A percentile compares a stretch with the other conserved stretches of the same genome.
phyloP scores from a whole-genome alignment of 2,797 vertebrate genomes.

The Lutra lutra region DNA sequence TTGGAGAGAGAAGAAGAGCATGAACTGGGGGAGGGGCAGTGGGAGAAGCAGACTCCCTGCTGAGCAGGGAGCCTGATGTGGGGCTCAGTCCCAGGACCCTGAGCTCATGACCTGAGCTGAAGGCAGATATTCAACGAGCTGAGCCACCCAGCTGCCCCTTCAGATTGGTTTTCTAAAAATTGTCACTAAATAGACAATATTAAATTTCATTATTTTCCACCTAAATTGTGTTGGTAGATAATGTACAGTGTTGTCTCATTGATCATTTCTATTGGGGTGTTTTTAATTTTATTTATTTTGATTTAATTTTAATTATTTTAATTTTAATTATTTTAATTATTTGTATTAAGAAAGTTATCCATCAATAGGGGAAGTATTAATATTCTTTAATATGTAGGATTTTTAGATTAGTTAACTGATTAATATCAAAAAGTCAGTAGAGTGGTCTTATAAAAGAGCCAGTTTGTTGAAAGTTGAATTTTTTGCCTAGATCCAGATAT shows the following conservation, averaged over 20 bases:
- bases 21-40: background rate
- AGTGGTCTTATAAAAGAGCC: background rate
- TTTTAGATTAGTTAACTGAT: background rate
- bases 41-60: background rate
- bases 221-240: background rate
- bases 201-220: background rate
- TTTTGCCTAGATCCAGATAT: background rate
- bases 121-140: background rate
- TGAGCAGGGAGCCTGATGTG: background rate
- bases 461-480: background rate
- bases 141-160: background rate
- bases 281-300: conserved; percentile 15
- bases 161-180: background rate
- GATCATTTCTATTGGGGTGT: background rate
- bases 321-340: conserved; percentile 11
- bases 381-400: background rate
- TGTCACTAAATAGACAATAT: background rate
- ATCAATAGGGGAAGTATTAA: background rate
- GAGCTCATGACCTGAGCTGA: background rate
- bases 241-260: background rate
- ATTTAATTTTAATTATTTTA: background rate
- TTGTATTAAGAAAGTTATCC: background rate
- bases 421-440: background rate
- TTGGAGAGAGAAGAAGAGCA: background rate
- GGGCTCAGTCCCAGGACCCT: background rate